Base-by-base conservation (phyloP, 2,113 vertebrate genomes). In the Octodon degus region DNA sequence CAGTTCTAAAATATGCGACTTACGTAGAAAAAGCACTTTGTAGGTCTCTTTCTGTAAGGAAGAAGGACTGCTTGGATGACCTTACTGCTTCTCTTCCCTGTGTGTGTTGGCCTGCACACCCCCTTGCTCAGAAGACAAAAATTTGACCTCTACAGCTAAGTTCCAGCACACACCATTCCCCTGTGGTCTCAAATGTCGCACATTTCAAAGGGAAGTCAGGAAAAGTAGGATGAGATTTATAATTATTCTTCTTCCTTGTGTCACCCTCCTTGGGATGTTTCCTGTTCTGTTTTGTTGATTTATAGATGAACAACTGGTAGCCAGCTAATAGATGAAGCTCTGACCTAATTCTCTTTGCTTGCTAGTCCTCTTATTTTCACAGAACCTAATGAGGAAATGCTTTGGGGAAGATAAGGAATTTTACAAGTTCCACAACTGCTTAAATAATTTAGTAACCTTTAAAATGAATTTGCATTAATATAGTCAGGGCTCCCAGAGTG, bases 391-490 rank as follows among this genome's bases (percentile, higher is more conserved):
- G 85, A 94, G 80, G 65, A 92, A 94, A 96, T 80, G n/a, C 85
- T 96, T 89, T 88, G 12, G 63, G 60, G 91, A 94, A 22, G 10
- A 81, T 32, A 94, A 50, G 40, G 70, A 93, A 94, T 68, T 91
- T 94, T 90, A 85, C 77, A 95, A 88, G 86, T 93, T 91, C 81
- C 37, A 94, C 62, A 94, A 47, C 32, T 82, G 25, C 70, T 62
- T 96, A 96, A 94, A 97, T 97, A 97, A 97, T 97, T 97, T 94
- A 97, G 85, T 70, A 97, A 82, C 62, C 87, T 76, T 92, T 81
- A 88, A 95, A 96, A 97, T 97, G 95, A 97, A 93, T 97, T 94
- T 96, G 85, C 88, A 96, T 89, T 95, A 95, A 97, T 96, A 90
- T 79, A 96, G 86, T 84, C 91, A 74, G 79, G 67, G 87, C n/a